Percentiles rank a stretch among this genome's conserved stretches.
These are phyloP conservation scores for Pipistrellus pipistrellus DNA, from an alignment of 2,797 vertebrate species.

Conservation along the genomic window DNA sequence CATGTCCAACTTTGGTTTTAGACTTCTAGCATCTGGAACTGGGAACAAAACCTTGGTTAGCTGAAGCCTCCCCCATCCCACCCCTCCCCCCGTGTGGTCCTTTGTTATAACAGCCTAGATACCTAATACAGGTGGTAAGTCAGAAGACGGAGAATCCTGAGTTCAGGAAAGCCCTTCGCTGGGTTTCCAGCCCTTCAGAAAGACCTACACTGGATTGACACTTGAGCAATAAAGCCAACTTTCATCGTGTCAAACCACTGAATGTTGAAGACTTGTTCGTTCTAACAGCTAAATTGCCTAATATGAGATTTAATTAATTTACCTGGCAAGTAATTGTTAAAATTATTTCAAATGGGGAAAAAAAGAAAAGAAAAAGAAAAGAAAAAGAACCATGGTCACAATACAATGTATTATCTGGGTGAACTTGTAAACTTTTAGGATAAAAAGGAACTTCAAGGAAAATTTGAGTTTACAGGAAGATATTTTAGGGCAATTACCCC, in stretches of 20 bases:
- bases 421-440: slow-evolving; percentile 14
- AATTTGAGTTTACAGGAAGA: slow-evolving; percentile 57
- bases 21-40: neutral
- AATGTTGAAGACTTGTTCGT: neutral
- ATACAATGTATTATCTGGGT: neutral
- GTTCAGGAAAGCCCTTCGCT: neutral
- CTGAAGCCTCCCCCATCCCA: neutral
- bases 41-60: neutral
- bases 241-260: neutral
- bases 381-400: neutral
- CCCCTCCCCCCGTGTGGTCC: too few relatives aligned
- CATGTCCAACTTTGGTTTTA: neutral
- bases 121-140: neutral
- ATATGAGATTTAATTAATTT: slow-evolving; percentile 29
- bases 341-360: neutral
- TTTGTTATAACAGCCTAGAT: neutral
- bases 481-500: slow-evolving; percentile 43
- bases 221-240: neutral
- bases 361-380: too few relatives aligned
- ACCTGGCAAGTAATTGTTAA: slow-evolving; percentile 47
- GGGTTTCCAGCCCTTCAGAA: neutral
- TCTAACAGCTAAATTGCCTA: neutral
- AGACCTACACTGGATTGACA: neutral
- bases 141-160: neutral
- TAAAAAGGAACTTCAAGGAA: slow-evolving; percentile 55